Conservation (phyloP, 2,113 vertebrate genomes). For the Parotia lawesii region DNA sequence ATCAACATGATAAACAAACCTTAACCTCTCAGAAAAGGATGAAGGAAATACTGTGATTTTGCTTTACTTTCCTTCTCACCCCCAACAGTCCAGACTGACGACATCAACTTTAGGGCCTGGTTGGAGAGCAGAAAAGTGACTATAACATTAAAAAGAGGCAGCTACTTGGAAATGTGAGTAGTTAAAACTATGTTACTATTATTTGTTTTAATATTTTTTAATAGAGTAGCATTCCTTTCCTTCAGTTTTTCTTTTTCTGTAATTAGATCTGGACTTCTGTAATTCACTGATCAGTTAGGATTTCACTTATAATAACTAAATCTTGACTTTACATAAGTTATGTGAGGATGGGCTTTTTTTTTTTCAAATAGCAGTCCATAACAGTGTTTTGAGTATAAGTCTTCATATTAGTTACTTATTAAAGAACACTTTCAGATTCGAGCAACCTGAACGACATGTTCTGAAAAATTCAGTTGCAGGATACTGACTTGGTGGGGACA, state of each 20-base stretch:
- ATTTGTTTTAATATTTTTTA: not conserved
- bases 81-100: not conserved
- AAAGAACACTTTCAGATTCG: not conserved
- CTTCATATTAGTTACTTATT: not conserved
- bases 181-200: not conserved
- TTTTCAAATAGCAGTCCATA: not conserved
- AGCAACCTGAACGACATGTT: not conserved
- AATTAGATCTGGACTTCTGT: not conserved
- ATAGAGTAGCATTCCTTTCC: not conserved
- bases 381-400: not conserved
- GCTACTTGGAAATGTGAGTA: not conserved
- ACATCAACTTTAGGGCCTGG: not conserved
- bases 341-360: not conserved
- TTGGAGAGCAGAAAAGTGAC: not conserved
- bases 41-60: not conserved
- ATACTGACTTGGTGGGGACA: not conserved
- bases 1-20: not conserved
- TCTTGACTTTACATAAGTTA: not conserved
- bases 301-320: not conserved
- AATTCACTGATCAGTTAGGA: not conserved
- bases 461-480: not conserved
- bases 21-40: not conserved
- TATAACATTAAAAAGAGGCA: not conserved
- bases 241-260: not conserved
- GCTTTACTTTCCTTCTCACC: fast-evolving